These are phyloP conservation scores for Microplitis manilae DNA, from an alignment of 2,888 invertebrate species.

Conservation along the genomic window DNA sequence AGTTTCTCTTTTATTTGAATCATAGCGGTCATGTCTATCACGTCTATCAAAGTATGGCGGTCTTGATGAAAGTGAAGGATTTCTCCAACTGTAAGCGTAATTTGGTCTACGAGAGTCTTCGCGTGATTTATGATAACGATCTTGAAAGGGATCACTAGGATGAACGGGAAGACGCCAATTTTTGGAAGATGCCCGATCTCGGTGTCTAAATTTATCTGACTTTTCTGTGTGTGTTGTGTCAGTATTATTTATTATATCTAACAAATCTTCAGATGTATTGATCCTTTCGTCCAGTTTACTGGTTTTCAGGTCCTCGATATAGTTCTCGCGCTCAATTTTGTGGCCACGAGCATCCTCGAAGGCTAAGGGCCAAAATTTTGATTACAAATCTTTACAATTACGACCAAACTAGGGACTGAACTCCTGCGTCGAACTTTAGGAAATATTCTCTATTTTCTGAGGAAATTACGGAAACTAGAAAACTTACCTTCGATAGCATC, in stretches of 20 bases:
- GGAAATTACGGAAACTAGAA: background rate
- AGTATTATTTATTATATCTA: background rate
- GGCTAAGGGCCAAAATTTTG: constrained; percentile 69
- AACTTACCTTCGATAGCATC: constrained; percentile 77
- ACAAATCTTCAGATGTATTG: background rate
- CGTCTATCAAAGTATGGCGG: too few species aligned
- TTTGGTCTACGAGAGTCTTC: background rate
- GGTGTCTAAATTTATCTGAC: background rate
- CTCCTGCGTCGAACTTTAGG: too few species aligned
- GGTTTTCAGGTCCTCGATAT: constrained; percentile 71
- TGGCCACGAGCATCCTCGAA: constrained; percentile 80
- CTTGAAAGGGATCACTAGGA: too few species aligned
- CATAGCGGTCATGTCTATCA: too few species aligned
- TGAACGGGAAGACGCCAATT: too few species aligned
- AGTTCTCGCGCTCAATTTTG: constrained; percentile 77
- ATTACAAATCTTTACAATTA: background rate
- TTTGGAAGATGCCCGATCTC: background rate
- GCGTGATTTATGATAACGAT: background rate
- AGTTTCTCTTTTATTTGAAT: too few species aligned
- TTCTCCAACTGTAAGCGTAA: background rate
- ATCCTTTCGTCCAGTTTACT: background rate
- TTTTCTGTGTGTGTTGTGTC: background rate
- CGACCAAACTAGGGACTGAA: too few species aligned
- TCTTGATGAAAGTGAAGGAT: too few species aligned
- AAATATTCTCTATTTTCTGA: too few species aligned